Evolutionary conservation across 2,888 invertebrate genomes (phyloP), one percentile per base, ranked within the genome.

Genomic region (Heterodera filipjevi): DNA sequence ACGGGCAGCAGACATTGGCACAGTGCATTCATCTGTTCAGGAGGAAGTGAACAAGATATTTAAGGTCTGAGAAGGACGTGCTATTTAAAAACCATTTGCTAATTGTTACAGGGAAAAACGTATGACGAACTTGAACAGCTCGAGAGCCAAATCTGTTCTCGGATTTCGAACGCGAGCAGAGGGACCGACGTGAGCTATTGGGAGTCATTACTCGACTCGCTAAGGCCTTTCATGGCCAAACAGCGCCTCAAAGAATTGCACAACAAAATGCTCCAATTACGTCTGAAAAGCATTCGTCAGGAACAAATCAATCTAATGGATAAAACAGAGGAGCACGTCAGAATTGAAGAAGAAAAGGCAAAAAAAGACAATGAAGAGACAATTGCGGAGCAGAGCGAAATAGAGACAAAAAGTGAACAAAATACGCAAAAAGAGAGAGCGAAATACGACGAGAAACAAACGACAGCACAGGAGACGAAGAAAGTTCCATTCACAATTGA

Each of bases 121-220:
- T 94, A 95, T 1, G 91, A 92, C 3, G 95, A 98, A 90, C 91
- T 99, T 83, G 93, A 93, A 84, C 93, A 93, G 77, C 91, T 99
- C 84, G 94, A 91, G 89, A 90, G 91, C 44, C 93, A 94, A 90
- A 96, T 99, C 86, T 94, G 90, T 89, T 90, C 91, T 39, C 93
- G 94, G 90, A 96, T 99, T 87, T 94, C 94, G 90, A 91, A 91
- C 27, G 97, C 96, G 91, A 94, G 97, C 81, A 92, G 93, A 93
- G 70, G 95, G 95, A 90, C 96, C 95, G 98, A 98, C 91, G 94
- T 97, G 82, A 90, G 95, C 71, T 99, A 97, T 91, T 99, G 98
- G 98, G 98, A 99, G 91, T 95, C 95, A 72, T 91, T 99, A 82
- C 92, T 96, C 53, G 95, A 95, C n/a, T 95, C 96, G 90, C 91